Percentiles rank a stretch among this genome's conserved stretches.
Conservation (phyloP, 2,888 invertebrate genomes). For the Cerceris ruficornis region DNA sequence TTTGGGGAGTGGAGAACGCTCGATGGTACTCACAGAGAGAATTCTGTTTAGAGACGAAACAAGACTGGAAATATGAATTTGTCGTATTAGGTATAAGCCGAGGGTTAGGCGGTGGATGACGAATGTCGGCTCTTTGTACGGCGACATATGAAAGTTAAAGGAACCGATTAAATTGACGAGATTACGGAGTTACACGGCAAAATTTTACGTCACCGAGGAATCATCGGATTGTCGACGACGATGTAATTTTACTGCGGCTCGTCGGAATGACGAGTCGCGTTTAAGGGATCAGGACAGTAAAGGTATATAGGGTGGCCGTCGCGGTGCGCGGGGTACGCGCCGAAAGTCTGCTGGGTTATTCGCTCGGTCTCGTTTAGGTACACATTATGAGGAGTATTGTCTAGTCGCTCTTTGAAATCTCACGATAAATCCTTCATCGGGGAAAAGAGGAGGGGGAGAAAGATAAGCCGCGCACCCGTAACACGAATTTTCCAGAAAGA, state of each 20-base stretch:
- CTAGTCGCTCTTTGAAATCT: slow-evolving; percentile 3
- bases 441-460: not conserved
- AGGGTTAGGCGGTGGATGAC: no score
- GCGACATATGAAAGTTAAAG: no score
- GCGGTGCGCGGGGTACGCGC: not conserved
- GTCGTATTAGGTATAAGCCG: no score
- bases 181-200: slow-evolving; percentile 24
- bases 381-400: slow-evolving; percentile 37
- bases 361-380: slow-evolving; percentile 21
- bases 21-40: no score
- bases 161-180: not conserved
- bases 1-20: no score
- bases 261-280: slow-evolving; percentile 21
- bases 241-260: slow-evolving; percentile 49
- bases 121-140: no score
- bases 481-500: not conserved
- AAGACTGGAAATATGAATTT: no score
- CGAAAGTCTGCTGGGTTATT: slow-evolving; percentile 55
- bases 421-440: slow-evolving; percentile 36
- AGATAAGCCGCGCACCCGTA: slow-evolving; percentile 1
- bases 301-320: not conserved
- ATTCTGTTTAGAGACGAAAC: no score
- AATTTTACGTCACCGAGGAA: slow-evolving; percentile 33
- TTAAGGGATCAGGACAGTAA: slow-evolving; percentile 21
- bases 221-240: slow-evolving; percentile 31